Evolutionary conservation across 2,888 invertebrate species (phyloP), one percentile per base, ranked within the genome.

Genomic region (Acronicta psi): DNA sequence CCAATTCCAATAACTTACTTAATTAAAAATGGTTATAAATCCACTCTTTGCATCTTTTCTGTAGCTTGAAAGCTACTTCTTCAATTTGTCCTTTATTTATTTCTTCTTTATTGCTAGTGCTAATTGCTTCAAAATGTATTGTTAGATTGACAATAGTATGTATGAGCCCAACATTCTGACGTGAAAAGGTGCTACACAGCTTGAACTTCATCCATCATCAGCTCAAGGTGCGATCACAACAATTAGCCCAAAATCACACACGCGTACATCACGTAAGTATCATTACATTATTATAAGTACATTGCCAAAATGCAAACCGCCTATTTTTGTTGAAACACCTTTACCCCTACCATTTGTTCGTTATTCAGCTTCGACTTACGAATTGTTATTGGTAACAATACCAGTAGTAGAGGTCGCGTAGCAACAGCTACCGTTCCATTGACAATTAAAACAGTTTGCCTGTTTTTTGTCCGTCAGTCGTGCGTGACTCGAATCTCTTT

Each of bases 371-470:
- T 10, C 42, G 52, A 43, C 47, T 44, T 47, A 4, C 64, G 23
- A 36, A 50, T 42, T 53, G 53, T 40, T 25, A 25, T 29, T n/a
- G 49, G 44, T n/a, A 25, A 37, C 45, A 50, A 41, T 43, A 49
- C 23, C 37, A 23, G 41, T 47, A 46, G 74, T 67, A 64, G 68
- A 69, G 73, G 72, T 59, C 62, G 63, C 60, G 23, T 73, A 49
- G 75, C 76, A 77, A 77, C 78, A 56, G 69, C 69, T 65, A 59
- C 75, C 56, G 62, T 58, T 67, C 71, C 58, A 54, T 66, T 70
- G 60, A 71, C 73, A 73, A 69, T 69, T 69, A 69, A 70, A 69
- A 73, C 75, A 71, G 78, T 77, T 73, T 59, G 63, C 69, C 55
- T 61, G 69, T 52, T 75, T 77, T 77, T 77, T 71, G 59, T 73